These are phyloP conservation scores for Spheniscus mendiculus DNA, from an alignment of 2,113 vertebrate species.

Conservation along the genomic window DNA sequence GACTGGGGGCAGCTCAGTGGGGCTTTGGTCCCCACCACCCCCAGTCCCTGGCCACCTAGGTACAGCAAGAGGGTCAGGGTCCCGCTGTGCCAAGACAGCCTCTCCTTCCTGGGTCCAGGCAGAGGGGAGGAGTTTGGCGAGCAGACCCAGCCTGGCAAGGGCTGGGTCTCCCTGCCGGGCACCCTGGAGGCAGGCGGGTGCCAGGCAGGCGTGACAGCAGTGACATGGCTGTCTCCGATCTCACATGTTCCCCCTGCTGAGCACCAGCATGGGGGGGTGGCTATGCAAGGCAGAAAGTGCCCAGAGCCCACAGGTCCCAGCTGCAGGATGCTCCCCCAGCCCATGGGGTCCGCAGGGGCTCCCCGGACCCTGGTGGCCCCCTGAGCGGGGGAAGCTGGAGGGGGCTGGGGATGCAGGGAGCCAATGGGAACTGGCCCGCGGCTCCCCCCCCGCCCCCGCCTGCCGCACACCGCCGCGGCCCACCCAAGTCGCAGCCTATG, in stretches of 20 bases:
- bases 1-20: too few species aligned
- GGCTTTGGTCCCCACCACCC: not conserved
- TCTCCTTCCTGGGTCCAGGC: not conserved
- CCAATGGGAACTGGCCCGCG: conserved; percentile 13
- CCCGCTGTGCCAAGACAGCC: not conserved
- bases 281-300: not conserved
- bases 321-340: not conserved
- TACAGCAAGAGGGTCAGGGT: too few species aligned
- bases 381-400: not conserved
- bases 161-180: not conserved
- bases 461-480: conserved; percentile 48
- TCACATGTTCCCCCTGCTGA: fast-evolving
- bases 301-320: not conserved
- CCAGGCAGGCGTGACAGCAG: not conserved
- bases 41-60: not conserved
- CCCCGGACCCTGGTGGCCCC: not conserved
- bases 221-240: fast-evolving
- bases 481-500: conserved; percentile 73
- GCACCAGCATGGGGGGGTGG: fast-evolving
- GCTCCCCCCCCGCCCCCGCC: conserved; percentile 51
- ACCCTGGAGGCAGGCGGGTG: not conserved
- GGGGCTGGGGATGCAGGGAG: not conserved
- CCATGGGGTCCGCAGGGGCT: not conserved
- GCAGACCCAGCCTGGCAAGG: not conserved
- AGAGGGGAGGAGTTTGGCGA: not conserved